Evolutionary conservation across 2,113 vertebrate genomes (phyloP).

Genomic region (Hemiscyllium ocellatum): DNA sequence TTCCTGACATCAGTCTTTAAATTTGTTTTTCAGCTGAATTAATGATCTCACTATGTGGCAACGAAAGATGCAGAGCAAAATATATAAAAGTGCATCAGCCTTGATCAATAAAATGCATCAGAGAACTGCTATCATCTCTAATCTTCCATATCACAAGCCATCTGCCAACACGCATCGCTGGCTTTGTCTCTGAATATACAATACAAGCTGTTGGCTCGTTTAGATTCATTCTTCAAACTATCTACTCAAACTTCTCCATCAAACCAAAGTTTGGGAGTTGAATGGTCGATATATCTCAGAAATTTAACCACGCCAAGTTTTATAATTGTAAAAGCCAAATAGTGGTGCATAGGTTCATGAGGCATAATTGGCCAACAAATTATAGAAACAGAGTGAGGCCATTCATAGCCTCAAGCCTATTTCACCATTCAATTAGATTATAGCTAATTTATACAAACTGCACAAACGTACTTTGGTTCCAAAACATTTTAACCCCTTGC

Average conservation of each 20-base stretch:
- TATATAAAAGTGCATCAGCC: not conserved
- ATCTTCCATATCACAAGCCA: not conserved
- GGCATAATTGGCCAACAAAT: not conserved
- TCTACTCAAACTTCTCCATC: not conserved
- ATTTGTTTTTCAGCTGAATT: not conserved
- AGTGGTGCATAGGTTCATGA: not conserved
- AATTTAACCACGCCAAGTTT: not conserved
- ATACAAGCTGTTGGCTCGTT: not conserved
- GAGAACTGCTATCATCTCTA: conserved; percentile 2
- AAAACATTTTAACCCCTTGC: not conserved
- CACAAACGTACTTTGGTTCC: not conserved
- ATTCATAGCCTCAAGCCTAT: not conserved
- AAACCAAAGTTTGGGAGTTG: not conserved
- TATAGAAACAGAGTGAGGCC: not conserved
- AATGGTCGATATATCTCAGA: not conserved
- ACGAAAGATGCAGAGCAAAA: not conserved
- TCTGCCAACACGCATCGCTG: not conserved
- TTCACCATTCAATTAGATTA: not conserved
- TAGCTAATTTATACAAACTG: not conserved
- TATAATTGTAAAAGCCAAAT: not conserved
- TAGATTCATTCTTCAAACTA: not conserved
- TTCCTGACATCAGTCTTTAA: not conserved
- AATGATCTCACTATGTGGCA: not conserved
- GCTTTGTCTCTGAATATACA: not conserved
- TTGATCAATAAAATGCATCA: not conserved